Base-by-base conservation (phyloP, 92 coral and sea anemone genomes). In the Phenganax stokvisi region DNA sequence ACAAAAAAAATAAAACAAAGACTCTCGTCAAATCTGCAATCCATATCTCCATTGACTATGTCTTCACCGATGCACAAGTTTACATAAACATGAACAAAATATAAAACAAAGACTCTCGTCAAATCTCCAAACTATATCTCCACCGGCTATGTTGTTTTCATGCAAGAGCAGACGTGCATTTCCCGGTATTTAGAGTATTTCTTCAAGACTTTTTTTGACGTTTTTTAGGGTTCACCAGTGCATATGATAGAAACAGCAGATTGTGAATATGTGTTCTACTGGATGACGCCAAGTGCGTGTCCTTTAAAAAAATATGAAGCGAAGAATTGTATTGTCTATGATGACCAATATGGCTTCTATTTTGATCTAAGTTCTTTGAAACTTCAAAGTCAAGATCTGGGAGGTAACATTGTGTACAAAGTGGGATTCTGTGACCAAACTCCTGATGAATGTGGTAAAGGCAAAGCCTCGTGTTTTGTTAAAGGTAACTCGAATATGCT, bases 281-380 rank as follows among this genome's bases (percentile, higher is more conserved):
- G 96, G 96, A 80, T 87, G 57, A 91, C 96, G 2, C 96, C 96
- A 27, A 91, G 96, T 63, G 96, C 96, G 3, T 91, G 96, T 79
- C 79, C 89, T 9, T 75, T 91, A 85, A 85, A 85, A 1, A 47
- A 80, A 54, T 84, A 85, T 17, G 8, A 30, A 8, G 96, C 92
- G 52, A 20, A 10, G 1, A 31, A 85, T 73, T 91, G 96, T 75
- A 67, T 17, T 7, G 96, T 91, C 37, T 84, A 81, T 16, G 96
- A 91, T 86, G 82, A 72, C 56, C 87, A 83, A 28, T 87, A 89
- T 77, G 90, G 84, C 6, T 85, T 87, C 77, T 76, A 53, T 73
- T 91, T 82, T 70, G 47, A 89, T 80, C 80, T 91, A 81, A 77
- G 85, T 6, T 30, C 58, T 17, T 85, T 91, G 77, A 56, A 62